phyloP scores from a whole-genome alignment of 1,140 invertebrate genomes.

The Atopsyche davidsoni region DNA sequence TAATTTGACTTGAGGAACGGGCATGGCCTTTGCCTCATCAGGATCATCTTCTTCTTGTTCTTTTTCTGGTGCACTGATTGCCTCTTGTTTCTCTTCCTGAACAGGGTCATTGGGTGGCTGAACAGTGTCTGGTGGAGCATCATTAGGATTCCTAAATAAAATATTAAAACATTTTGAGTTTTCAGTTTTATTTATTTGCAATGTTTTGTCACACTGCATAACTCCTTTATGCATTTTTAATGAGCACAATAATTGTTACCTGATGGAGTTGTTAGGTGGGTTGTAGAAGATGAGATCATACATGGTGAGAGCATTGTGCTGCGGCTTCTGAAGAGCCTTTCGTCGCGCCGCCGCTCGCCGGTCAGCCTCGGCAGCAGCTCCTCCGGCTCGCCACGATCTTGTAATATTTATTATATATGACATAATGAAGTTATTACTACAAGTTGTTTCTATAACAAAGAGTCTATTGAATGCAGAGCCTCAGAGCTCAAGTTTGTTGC shows the following conservation, averaged over 20 bases:
- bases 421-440: neutral
- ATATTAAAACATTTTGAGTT: too few species aligned
- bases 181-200: too few species aligned
- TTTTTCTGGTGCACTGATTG: conserved; percentile 37
- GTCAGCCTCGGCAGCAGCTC: conserved; percentile 41
- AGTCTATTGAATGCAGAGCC: neutral
- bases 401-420: neutral
- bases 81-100: conserved; percentile 36
- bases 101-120: too few species aligned
- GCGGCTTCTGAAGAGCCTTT: conserved; percentile 52
- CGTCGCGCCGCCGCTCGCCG: conserved; percentile 49
- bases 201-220: too few species aligned
- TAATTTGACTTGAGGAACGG: conserved; percentile 82
- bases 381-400: conserved; percentile 8
- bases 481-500: neutral
- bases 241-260: too few species aligned
- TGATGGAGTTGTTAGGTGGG: conserved; percentile 57
- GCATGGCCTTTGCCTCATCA: conserved; percentile 49
- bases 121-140: neutral
- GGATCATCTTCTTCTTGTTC: conserved; percentile 38
- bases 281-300: conserved; percentile 89
- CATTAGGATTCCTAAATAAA: too few species aligned
- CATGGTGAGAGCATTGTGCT: conserved; percentile 75
- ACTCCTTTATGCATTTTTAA: too few species aligned
- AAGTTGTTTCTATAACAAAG: neutral